These are phyloP conservation scores for Amiota communis DNA, from an alignment of 2,888 invertebrate genomes.

Conservation along the genomic window DNA sequence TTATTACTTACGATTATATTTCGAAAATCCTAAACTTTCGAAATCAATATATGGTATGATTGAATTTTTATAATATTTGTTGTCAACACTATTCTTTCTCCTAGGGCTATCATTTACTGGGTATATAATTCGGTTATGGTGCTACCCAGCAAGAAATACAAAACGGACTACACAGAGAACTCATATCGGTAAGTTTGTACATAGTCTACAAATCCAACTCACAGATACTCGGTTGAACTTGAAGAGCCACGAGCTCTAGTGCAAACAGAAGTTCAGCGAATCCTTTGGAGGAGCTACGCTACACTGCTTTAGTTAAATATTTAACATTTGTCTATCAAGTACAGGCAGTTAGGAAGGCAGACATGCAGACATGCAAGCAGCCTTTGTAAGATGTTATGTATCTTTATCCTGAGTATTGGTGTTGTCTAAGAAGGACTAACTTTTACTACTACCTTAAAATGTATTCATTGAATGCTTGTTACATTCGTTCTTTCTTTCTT, in stretches of 20 bases:
- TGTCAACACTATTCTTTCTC: slow-evolving; percentile 34
- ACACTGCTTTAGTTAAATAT: slow-evolving; percentile 23
- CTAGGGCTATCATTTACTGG: slow-evolving; percentile 92
- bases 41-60: not conserved
- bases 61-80: slow-evolving; percentile 28
- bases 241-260: not conserved
- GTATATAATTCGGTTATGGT: slow-evolving; percentile 93
- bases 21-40: not conserved
- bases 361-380: not conserved
- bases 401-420: not conserved
- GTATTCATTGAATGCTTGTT: not conserved
- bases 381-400: not conserved
- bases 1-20: slow-evolving; percentile 3
- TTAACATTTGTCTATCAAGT: slow-evolving; percentile 21
- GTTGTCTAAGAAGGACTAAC: slow-evolving; percentile 17
- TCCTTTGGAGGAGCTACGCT: not conserved
- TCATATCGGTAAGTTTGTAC: slow-evolving; percentile 81
- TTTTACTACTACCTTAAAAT: slow-evolving; percentile 9
- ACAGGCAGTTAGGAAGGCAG: not conserved
- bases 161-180: slow-evolving; percentile 87
- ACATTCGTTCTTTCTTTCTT: slow-evolving; percentile 4
- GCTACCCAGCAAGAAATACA: slow-evolving; percentile 89
- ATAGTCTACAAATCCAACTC: not conserved
- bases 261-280: not conserved
- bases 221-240: no score